Evolutionary conservation across 2,797 vertebrate species (phyloP).

Genomic region (Schizothorax lantsangensis): DNA sequence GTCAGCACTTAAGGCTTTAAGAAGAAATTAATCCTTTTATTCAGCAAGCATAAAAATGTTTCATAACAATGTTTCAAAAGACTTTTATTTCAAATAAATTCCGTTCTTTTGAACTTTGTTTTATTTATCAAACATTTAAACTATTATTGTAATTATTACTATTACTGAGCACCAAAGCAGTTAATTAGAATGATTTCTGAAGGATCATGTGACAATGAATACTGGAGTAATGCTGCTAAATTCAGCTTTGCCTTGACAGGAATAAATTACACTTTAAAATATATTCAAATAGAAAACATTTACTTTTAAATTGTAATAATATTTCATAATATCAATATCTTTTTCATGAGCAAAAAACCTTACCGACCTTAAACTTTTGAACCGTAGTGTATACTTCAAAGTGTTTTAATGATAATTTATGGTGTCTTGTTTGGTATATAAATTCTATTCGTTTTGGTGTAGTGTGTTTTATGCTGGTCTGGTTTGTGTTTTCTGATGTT

Average conservation of each 20-base stretch:
- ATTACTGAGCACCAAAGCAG: not conserved
- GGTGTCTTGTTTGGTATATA: slow-evolving; percentile 7
- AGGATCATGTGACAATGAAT: not conserved
- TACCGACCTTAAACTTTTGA: not conserved
- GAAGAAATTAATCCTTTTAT: not conserved
- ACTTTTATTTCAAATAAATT: not conserved
- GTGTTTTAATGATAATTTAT: not conserved
- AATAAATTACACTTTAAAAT: not conserved
- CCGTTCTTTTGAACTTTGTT: not conserved
- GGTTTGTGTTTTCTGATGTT: slow-evolving; percentile 32
- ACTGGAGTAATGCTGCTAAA: not conserved
- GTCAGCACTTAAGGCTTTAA: too few relatives aligned
- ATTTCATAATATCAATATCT: not conserved
- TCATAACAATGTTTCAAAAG: not conserved
- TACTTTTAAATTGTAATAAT: not conserved
- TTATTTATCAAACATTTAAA: not conserved
- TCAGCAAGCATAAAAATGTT: not conserved
- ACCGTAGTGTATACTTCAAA: not conserved
- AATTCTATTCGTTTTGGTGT: slow-evolving; percentile 5
- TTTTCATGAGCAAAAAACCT: not conserved
- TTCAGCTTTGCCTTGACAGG: not conserved
- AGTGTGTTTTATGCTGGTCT: not conserved
- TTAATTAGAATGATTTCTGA: not conserved
- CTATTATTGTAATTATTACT: not conserved
- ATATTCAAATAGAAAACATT: not conserved